Base-by-base conservation (phyloP, 2,113 vertebrate species). In the Crocuta crocuta region DNA sequence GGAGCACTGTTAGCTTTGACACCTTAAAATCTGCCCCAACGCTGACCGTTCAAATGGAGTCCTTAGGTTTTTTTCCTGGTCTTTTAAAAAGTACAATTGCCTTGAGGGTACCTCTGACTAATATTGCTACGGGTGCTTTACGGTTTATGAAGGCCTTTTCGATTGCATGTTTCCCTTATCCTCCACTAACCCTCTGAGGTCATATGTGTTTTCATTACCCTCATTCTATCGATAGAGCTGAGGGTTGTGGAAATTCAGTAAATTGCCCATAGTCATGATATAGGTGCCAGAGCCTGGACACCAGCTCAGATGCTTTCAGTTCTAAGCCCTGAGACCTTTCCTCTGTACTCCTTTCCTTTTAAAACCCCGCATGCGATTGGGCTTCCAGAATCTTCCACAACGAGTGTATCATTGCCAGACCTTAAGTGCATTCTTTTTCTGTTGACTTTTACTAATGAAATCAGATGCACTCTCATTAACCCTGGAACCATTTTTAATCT, bases 401-500 rank as follows among this genome's bases (percentile, higher is more conserved):
- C 93, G 66, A 93, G 23, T 66, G 28, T 94, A 71, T 53, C 63
- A 68, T 84, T 93, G 45, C 39, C 8, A 73, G 89, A 82, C 48
- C 76, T 95, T 81, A 53, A 86, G 48, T 90, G 12, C 23, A 70
- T 82, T 86, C 53, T 61, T 87, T 93, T 92, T 68, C 84, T 85
- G 11, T 88, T 91, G 78, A 74, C 70, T 95, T 91, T 96, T 95
- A 84, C 81, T 95, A 39, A 80, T 84, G 68, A 96, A 96, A 94
- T 76, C 63, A 61, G 43, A 95, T 92, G 89, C 55, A 81, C 28
- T 82, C 50, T 89, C 53, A 81, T 91, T 98, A 97, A 96, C 33
- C 80, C 87, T 95, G 80, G 79, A 90, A 83, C 55, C 50, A 90
- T 82, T 98, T 94, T 96, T 92, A 94, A 96, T 94, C 74, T 95